Base-by-base conservation (phyloP, 2,797 vertebrate genomes). In the Huso huso region DNA sequence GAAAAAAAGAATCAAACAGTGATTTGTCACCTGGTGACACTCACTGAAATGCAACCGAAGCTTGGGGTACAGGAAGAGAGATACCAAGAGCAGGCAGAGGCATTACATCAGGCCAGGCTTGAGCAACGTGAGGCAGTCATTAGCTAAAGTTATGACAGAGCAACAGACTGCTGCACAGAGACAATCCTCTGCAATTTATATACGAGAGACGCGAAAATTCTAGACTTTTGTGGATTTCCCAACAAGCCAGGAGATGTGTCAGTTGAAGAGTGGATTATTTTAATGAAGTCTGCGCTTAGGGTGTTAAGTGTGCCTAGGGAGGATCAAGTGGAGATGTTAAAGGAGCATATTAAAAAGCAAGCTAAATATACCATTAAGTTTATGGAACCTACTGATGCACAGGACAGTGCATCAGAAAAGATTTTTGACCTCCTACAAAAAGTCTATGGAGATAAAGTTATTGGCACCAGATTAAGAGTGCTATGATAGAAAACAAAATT, bases 121-220 rank as follows among this genome's bases (percentile, higher is more conserved):
- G 58, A 13, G 15, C 58, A 60, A 12, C 11, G 58, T 7, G 58
- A 60, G 4, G 58, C n/a, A 18, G 10, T 12, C 58, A 7, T 18
- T 60, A 12, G 58, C 58, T 8, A 60, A 60, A 60, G 15, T 18
- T 12, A 18, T 60, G 11, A 60, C n/a, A 7, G 58, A 60, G n/a
- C 58, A 60, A 12, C 58, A 60, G 15, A 18, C 58, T 7, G 58
- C 58, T 60, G 58, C 58, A 18, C 58, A 60, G 15, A 60, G n/a
- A 60, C 7, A 8, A 13, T 18, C 58, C 11, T 60, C 58, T 60
- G 15, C 58, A 8, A 7, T 60, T 12, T 60, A 60, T 60, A 60
- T 60, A 12, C 9, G 15, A 60, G 58, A 13, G 58, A 60, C n/a
- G 7, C 0, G 11, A 60, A 60, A 18, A 12, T 60, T 10, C n/a